Base-by-base conservation (phyloP, 1,140 invertebrate species). In the Bursaphelenchus mucronatus region DNA sequence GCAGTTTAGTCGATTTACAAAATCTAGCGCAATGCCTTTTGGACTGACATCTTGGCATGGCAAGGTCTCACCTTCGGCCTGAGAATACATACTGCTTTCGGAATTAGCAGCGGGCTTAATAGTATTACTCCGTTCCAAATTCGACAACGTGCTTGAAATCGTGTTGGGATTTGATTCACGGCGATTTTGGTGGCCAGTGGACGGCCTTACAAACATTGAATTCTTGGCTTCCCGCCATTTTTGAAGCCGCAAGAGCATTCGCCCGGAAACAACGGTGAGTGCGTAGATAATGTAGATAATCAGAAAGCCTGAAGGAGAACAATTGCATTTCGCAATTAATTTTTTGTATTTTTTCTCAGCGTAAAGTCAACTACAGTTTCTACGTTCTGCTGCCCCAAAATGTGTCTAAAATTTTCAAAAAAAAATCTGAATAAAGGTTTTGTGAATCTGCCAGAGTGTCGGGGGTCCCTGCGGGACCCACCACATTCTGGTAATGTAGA, bases 221-320 rank as follows among this genome's bases (percentile, higher is more conserved):
- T 39, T 6, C 40, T 59, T 59, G 15, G 43, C 11, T 59, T 59
- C 15, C 1, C 41, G 19, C 57, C 57, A 59, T 39, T 59, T 59
- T 9, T 59, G 57, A n/a, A 59, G 40, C 11, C 57, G 57, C 13
- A 46, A 13, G 3, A 43, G 13, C 57, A 59, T 59, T 43, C 40
- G 19, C 10, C 11, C 40, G 2, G 57, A 59, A 4, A 39, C 57
- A 2, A 59, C 40, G 11, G 21, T 59, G 1, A 39, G 17, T 9
- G 57, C 57, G 9, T 59, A 59, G 13, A 59, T 3, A 11, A 39
- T 13, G 40, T 59, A 59, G 40, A 59, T 59, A 50, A 59, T 2
- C 3, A 59, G 40, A 44, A 59, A 59, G 6, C 57, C 57, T 59
- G 19, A 54, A 54, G 10, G 15, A n/a, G n/a, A n/a, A n/a, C n/a